Evolutionary conservation across 2,888 invertebrate genomes (phyloP).

Genomic region (Tetragonula carbonaria): DNA sequence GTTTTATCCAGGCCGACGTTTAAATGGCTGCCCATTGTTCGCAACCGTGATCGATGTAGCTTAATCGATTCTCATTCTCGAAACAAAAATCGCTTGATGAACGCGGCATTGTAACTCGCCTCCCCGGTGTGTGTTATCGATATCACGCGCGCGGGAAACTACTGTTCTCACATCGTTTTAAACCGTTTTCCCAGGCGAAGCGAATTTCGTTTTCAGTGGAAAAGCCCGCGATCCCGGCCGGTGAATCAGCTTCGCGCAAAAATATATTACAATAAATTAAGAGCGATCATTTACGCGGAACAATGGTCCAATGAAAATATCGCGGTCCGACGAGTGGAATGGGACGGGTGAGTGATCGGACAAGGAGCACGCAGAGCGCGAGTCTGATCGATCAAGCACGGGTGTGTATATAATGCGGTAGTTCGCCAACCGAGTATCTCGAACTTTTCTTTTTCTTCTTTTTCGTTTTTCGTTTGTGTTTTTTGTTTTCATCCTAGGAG

Average conservation of each 20-base stretch:
- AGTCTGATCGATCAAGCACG: neutral
- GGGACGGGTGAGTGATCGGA: neutral
- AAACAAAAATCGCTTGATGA: constrained; percentile 24
- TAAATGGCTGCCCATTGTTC: constrained; percentile 27
- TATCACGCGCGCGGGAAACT: neutral
- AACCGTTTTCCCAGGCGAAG: neutral
- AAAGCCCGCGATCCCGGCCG: neutral
- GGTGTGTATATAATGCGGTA: neutral
- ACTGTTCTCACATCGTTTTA: neutral
- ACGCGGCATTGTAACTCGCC: neutral
- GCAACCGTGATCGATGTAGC: constrained; percentile 12
- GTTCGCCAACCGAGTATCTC: neutral
- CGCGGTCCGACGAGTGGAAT: neutral
- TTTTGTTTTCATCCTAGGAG: no score
- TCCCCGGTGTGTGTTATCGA: neutral
- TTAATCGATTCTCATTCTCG: constrained; percentile 22
- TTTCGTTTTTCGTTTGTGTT: no score
- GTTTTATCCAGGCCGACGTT: constrained; percentile 9
- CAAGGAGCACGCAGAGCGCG: no score
- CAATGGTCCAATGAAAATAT: neutral
- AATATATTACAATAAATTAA: neutral
- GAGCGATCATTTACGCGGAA: neutral
- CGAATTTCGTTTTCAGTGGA: neutral
- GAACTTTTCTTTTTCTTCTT: neutral
- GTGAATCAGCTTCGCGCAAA: neutral